Conservation (phyloP, 2,113 vertebrate genomes). For the Pterocles gutturalis region DNA sequence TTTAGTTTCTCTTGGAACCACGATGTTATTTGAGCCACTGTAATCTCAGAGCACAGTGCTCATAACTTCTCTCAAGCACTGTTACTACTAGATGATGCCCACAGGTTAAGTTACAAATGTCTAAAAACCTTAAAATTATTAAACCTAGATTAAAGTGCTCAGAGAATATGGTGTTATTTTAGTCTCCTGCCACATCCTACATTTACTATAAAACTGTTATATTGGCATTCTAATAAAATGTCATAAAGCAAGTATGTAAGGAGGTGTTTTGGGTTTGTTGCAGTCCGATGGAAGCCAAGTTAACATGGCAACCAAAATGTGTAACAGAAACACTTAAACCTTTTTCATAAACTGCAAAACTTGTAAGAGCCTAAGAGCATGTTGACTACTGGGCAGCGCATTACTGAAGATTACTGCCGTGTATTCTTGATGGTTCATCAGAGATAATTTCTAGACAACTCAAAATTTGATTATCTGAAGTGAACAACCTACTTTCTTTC, state of each 20-base stretch:
- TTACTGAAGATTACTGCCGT: constrained; percentile 13
- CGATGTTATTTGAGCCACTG: constrained; percentile 82
- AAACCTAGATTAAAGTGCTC: constrained; percentile 83
- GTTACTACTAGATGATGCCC: constrained; percentile 82
- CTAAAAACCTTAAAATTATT: constrained; percentile 82
- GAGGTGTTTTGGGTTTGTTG: constrained; percentile 85
- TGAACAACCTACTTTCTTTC: neutral
- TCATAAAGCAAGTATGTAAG: constrained; percentile 87
- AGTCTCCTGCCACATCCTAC: constrained; percentile 84
- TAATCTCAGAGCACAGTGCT: constrained; percentile 74
- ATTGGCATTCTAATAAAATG: constrained; percentile 84
- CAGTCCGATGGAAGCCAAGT: constrained; percentile 77
- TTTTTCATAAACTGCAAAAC: constrained; percentile 75
- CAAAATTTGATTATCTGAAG: neutral
- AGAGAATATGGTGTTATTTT: constrained; percentile 83
- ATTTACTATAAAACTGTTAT: constrained; percentile 83
- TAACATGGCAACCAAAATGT: constrained; percentile 83
- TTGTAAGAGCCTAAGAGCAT: constrained; percentile 50
- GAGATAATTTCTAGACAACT: neutral
- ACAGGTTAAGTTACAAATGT: constrained; percentile 81
- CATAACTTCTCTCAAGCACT: constrained; percentile 77
- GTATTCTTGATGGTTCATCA: neutral
- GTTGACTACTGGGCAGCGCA: constrained; percentile 28
- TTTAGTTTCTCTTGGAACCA: constrained; percentile 86
- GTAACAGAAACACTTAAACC: constrained; percentile 81